phyloP scores from a whole-genome alignment of 2,888 invertebrate species.

The Heliconius ethilla region DNA sequence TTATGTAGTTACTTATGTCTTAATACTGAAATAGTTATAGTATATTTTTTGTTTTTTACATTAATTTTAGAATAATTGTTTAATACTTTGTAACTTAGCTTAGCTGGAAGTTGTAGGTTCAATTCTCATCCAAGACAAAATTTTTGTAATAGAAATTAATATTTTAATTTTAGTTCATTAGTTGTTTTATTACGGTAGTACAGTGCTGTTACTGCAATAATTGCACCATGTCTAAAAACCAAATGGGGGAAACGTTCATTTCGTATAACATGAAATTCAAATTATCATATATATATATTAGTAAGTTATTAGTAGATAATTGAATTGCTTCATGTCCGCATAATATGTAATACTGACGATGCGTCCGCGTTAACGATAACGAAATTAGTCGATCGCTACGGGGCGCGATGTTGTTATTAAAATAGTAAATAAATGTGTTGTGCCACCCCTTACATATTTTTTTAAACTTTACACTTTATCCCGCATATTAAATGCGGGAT shows the following conservation, averaged over 20 bases:
- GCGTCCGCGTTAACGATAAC: slow-evolving; percentile 46
- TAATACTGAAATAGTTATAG: not conserved
- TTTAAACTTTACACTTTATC: not conserved
- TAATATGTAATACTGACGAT: slow-evolving; percentile 50
- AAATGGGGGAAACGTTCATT: too few species aligned
- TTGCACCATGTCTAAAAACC: too few species aligned
- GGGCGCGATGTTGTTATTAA: slow-evolving; percentile 39
- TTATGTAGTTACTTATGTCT: not conserved
- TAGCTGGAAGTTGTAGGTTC: too few species aligned
- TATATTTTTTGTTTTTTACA: too few species aligned
- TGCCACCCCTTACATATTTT: not conserved
- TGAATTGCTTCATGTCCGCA: slow-evolving; percentile 55
- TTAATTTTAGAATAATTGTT: too few species aligned
- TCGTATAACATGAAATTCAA: not conserved
- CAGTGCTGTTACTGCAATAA: too few species aligned
- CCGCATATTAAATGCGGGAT: too few species aligned
- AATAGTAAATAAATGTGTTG: slow-evolving; percentile 1
- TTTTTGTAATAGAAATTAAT: too few species aligned
- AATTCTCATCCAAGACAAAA: too few species aligned
- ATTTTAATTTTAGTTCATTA: too few species aligned
- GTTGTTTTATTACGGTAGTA: too few species aligned
- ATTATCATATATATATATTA: not conserved
- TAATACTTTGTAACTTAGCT: too few species aligned
- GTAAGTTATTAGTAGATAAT: slow-evolving; percentile 34
- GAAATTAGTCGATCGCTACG: slow-evolving; percentile 47